Evolutionary conservation across 2,113 vertebrate species (phyloP).

Genomic region (Seriola dumerili): DNA sequence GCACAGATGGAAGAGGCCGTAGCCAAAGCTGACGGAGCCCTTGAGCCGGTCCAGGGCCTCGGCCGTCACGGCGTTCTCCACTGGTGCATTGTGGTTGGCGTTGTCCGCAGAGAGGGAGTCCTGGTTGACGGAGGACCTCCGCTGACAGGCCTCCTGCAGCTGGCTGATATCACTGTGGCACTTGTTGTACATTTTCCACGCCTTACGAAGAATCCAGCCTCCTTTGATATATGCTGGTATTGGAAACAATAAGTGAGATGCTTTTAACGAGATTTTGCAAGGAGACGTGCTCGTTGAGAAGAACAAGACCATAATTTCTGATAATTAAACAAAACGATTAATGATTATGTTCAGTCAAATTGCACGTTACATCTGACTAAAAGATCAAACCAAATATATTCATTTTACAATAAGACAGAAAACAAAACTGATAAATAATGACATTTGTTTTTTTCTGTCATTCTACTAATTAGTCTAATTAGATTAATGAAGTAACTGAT

Average conservation of each 20-base stretch:
- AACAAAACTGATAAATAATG: neutral
- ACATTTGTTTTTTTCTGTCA: neutral
- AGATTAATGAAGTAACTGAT: neutral
- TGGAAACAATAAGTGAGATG: slow-evolving; percentile 15
- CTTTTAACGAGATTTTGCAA: neutral
- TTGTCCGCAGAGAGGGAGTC: slow-evolving; percentile 89
- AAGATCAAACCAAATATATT: neutral
- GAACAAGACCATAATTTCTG: too few relatives aligned
- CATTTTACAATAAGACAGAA: neutral
- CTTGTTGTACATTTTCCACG: slow-evolving; percentile 99
- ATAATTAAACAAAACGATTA: neutral
- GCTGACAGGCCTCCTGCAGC: slow-evolving; percentile 92
- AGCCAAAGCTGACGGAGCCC: slow-evolving; percentile 99
- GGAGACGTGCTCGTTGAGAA: too few relatives aligned
- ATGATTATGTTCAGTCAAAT: neutral
- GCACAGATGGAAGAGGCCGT: slow-evolving; percentile 98
- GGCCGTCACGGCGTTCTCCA: slow-evolving; percentile 89
- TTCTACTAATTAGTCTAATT: neutral
- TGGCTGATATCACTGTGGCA: slow-evolving; percentile 97
- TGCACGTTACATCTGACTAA: neutral
- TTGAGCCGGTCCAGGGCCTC: slow-evolving; percentile 97
- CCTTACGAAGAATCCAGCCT: slow-evolving; percentile 99
- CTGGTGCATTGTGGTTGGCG: slow-evolving; percentile 92
- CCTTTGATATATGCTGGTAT: slow-evolving; percentile 96
- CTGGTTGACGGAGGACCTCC: slow-evolving; percentile 84